Conservation (phyloP, 1,140 invertebrate species). For the Melipona quadrifasciata region DNA sequence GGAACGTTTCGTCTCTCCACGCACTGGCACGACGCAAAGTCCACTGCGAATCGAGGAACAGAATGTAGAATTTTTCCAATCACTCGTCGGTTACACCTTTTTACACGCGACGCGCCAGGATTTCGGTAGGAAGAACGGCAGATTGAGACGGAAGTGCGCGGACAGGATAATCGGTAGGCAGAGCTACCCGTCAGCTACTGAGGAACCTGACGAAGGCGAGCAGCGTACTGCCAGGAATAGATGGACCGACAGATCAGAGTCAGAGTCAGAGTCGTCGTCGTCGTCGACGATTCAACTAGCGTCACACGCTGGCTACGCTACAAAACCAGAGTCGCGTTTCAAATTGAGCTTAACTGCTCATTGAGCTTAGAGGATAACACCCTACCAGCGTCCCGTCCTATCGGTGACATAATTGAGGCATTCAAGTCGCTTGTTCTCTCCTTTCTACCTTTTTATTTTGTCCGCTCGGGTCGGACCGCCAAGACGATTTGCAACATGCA, state of each 20-base stretch:
- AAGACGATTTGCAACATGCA: not conserved
- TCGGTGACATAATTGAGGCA: constrained; percentile 35
- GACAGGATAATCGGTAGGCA: constrained; percentile 42
- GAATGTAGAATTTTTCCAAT: not conserved
- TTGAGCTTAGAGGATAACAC: constrained; percentile 61
- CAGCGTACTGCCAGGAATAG: constrained; percentile 80
- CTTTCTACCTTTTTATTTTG: not conserved
- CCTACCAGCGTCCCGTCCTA: not conserved
- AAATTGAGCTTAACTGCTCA: constrained; percentile 66
- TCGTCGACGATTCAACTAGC: constrained; percentile 69
- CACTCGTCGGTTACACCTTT: too few relatives aligned
- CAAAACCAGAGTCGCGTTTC: constrained; percentile 61
- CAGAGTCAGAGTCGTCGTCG: constrained; percentile 42
- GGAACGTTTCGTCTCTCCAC: not conserved
- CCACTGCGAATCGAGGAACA: not conserved
- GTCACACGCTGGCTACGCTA: constrained; percentile 47
- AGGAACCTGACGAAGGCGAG: constrained; percentile 72
- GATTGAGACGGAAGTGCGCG: not conserved
- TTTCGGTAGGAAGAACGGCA: not conserved
- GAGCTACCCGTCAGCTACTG: constrained; percentile 57
- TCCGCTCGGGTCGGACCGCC: not conserved
- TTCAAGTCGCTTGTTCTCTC: not conserved
- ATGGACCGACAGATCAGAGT: constrained; percentile 69
- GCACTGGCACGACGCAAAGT: not conserved
- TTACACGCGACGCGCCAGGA: not conserved